Conservation (phyloP, 2,113 vertebrate species). For the Cyprinus carpio region DNA sequence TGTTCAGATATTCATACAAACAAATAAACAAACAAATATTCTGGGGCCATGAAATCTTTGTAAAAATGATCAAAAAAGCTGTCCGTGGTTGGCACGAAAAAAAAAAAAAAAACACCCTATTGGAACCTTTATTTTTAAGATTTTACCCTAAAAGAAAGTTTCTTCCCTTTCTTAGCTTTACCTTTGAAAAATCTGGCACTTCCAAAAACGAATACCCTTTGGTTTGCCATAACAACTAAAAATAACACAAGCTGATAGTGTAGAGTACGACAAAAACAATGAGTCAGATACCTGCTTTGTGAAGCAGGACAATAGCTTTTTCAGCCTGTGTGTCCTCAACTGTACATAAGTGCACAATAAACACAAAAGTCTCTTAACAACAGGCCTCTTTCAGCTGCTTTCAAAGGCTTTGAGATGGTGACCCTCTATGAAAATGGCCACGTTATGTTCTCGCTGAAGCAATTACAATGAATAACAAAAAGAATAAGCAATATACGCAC, state of each 20-base stretch:
- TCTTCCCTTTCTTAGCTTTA: too few relatives aligned
- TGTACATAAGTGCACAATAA: conserved; percentile 42
- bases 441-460: conserved; percentile 21
- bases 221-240: not conserved
- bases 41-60: too few relatives aligned
- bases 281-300: conserved; percentile 40
- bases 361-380: conserved; percentile 35
- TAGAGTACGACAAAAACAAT: not conserved
- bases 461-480: conserved; percentile 38
- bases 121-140: too few relatives aligned
- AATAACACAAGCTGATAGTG: conserved; percentile 35
- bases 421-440: conserved; percentile 25
- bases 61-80: too few relatives aligned
- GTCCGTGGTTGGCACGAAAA: too few relatives aligned
- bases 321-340: conserved; percentile 37
- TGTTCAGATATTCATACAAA: too few relatives aligned
- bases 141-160: too few relatives aligned
- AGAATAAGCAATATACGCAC: conserved; percentile 11
- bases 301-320: conserved; percentile 30
- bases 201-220: not conserved
- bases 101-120: too few relatives aligned
- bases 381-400: conserved; percentile 23
- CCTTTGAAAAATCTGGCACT: not conserved
- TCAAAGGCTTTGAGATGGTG: conserved; percentile 36
- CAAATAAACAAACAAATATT: too few relatives aligned